phyloP scores from a whole-genome alignment of 2,888 invertebrate species.

The Chaetogeoica ovagalla region DNA sequence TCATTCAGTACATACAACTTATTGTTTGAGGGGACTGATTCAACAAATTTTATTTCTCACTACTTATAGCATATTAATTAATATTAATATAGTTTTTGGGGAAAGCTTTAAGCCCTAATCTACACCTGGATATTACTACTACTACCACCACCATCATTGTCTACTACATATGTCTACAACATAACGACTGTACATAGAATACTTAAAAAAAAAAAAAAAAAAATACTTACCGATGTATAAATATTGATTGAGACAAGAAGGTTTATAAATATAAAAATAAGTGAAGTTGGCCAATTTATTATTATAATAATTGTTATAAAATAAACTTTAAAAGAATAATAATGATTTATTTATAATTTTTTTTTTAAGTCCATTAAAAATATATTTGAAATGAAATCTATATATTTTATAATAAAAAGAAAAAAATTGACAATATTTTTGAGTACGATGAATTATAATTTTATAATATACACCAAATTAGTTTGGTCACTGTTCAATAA shows the following conservation, averaged over 20 bases:
- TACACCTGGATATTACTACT: too few species aligned
- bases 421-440: constrained; percentile 39
- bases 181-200: neutral
- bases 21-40: too few species aligned
- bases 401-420: constrained; percentile 27
- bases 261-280: constrained; percentile 22
- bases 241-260: neutral
- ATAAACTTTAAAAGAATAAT: neutral
- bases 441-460: constrained; percentile 19
- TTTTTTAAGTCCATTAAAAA: constrained; percentile 18
- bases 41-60: too few species aligned
- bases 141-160: too few species aligned
- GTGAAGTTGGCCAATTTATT: neutral
- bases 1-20: too few species aligned
- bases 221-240: constrained; percentile 30
- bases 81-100: too few species aligned
- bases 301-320: constrained; percentile 6
- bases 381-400: constrained; percentile 9
- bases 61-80: too few species aligned
- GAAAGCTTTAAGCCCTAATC: too few species aligned
- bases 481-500: constrained; percentile 12
- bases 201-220: constrained; percentile 20
- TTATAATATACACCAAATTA: constrained; percentile 29
- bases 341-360: constrained; percentile 19
- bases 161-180: too few species aligned